phyloP scores from a whole-genome alignment of 2,888 invertebrate genomes.

The Drosophila tanythrix region DNA sequence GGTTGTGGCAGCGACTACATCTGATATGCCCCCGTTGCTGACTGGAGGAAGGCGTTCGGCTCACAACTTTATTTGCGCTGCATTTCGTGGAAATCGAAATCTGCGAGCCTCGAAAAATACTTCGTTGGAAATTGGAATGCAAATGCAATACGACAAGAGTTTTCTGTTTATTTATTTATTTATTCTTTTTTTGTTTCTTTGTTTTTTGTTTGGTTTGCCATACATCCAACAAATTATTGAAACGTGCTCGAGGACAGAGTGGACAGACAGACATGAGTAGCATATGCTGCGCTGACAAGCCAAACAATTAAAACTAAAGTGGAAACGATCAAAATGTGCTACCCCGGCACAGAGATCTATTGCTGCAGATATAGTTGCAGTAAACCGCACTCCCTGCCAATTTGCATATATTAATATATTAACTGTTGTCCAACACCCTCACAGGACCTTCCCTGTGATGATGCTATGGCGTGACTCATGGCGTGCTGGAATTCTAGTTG shows the following conservation, averaged over 20 bases:
- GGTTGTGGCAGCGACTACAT: constrained; percentile 45
- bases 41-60: constrained; percentile 3
- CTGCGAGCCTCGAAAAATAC: constrained; percentile 61
- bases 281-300: constrained; percentile 74
- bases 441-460: constrained; percentile 45
- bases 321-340: constrained; percentile 83
- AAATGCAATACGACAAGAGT: constrained; percentile 33
- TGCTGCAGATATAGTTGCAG: constrained; percentile 48
- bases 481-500: constrained; percentile 37
- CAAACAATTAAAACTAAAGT: constrained; percentile 83
- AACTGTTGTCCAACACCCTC: constrained; percentile 58
- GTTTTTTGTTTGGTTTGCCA: constrained; percentile 7
- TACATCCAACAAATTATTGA: constrained; percentile 63
- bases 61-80: constrained; percentile 77
- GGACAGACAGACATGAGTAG: constrained; percentile 8
- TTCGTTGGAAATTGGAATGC: constrained; percentile 75
- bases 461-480: constrained; percentile 73
- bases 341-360: constrained; percentile 65
- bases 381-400: constrained; percentile 66
- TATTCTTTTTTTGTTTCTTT: background rate
- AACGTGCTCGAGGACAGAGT: constrained; percentile 32
- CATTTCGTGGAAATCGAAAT: constrained; percentile 75
- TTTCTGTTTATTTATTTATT: constrained; percentile 4
- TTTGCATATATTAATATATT: constrained; percentile 83
- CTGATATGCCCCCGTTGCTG: constrained; percentile 61